Base-by-base conservation (phyloP, 2,888 invertebrate species). In the Sminthurides aquaticus region DNA sequence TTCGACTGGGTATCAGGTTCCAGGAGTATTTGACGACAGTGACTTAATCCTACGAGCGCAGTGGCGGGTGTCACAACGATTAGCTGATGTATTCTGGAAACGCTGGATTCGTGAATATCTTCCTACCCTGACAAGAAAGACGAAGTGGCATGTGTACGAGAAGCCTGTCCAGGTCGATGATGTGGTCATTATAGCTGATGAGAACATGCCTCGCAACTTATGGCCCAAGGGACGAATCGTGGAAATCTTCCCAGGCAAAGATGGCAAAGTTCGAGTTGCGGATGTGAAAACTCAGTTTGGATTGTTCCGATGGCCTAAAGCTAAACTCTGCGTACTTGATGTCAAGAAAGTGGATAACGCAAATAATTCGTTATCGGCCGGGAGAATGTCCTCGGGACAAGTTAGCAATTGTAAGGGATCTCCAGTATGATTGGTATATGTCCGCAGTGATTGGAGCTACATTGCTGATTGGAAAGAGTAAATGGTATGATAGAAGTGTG, bases 51-150 rank as follows among this genome's bases (percentile, higher is more conserved):
- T 52, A 2, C 22, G 68, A 8, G 60, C 59, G 25, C 49, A 59
- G 1, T 71, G 71, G 69, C 43, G 61, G 26, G 25, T 25, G 1
- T 56, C 63, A 1, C 73, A 74, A 57, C 28, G 43, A 1, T 34
- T 73, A 8, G 65, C 69, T 0, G 67, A 69, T 26, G 25, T 62
- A 1, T 71, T 73, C 60, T 74, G 71, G 72, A 60, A 52, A 24
- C 59, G 70, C 1, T 74, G 69, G 70, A 28, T 69, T 0, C 25
- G 29, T 2, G 74, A 71, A 54, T 74, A 70, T 49, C 34, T 73
- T 1, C 72, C 71, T 1, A 55, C 34, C 18, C 55, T 64, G n/a
- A 60, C 49, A 18, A 34, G 52, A 25, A 15, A 60, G 26, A 59
- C 60, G 2, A 66, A 66, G 28, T 66, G 63, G 66, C 8, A 48